A percentile compares a stretch with the other conserved stretches of the same genome.
phyloP scores from a whole-genome alignment of 92 coral and sea anemone species.

The Porites evermanni region DNA sequence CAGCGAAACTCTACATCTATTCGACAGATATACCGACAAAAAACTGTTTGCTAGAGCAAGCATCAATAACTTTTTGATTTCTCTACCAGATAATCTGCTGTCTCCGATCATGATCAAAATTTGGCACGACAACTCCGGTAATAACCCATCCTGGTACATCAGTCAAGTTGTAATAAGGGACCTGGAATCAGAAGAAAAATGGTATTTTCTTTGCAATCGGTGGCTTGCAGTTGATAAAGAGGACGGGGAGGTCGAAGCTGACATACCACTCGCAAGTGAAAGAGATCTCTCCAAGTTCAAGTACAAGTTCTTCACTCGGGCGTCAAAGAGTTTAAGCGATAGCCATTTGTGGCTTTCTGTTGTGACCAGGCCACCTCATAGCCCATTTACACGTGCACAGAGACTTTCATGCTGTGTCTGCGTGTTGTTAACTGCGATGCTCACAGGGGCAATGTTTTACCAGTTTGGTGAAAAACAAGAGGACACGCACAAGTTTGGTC shows the following conservation, averaged over 20 bases:
- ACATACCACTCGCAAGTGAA: constrained; percentile 72
- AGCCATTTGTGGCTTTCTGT: constrained; percentile 96
- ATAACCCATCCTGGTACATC: constrained; percentile 85
- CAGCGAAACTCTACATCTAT: constrained; percentile 67
- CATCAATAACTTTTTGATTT: constrained; percentile 75
- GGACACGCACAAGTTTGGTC: constrained; percentile 80
- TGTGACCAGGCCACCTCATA: constrained; percentile 92
- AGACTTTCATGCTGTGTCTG: constrained; percentile 91
- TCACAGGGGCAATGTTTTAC: constrained; percentile 96
- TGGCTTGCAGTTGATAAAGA: constrained; percentile 94
- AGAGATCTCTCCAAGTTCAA: constrained; percentile 81
- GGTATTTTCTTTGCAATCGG: constrained; percentile 84
- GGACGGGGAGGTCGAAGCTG: constrained; percentile 82
- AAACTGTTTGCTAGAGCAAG: constrained; percentile 85
- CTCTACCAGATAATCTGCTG: constrained; percentile 77
- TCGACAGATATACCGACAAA: constrained; percentile 78
- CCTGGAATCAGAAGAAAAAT: constrained; percentile 68
- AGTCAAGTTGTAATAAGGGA: constrained; percentile 75
- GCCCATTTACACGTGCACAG: constrained; percentile 95
- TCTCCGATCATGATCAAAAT: constrained; percentile 67
- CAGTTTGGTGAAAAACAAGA: constrained; percentile 83
- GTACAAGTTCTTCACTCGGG: constrained; percentile 80
- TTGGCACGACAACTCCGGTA: constrained; percentile 93
- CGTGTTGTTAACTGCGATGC: constrained; percentile 87
- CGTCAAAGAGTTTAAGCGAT: constrained; percentile 81